Base-by-base conservation (phyloP, 2,888 invertebrate genomes). In the Carabus problematicus region DNA sequence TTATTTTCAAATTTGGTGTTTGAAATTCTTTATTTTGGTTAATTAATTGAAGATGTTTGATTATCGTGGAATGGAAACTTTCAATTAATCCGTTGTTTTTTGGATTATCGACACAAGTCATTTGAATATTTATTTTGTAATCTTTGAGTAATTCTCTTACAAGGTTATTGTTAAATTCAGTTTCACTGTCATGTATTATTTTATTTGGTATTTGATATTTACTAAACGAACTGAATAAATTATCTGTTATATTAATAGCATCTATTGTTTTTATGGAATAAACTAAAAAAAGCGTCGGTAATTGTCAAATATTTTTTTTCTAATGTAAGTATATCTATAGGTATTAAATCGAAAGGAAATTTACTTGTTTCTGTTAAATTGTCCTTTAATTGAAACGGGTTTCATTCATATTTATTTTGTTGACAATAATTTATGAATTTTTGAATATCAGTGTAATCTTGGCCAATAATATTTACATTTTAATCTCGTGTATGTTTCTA, bases 101-200 rank as follows among this genome's bases (percentile, higher is more conserved):
- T n/a, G 58, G 58, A 12, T 58, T 58, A 12, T 58, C 58, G 40
- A 58, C 58, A 58, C 58, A 12, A 39, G 58, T 58, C n/a, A 58
- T 58, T n/a, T 58, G 40, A 39, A 58, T 39, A 39, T 58, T 11
- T 11, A 58, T 58, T 40, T 58, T 58, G n/a, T 58, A 40, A 58
- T 4, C 14, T 7, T 11, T 39, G 11, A 58, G 40, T 58, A 58
- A 11, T 58, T 58, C 58, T 58, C 40, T 39, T 41, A 58, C 40
- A 39, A 58, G 14, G 11, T 58, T 58, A 41, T 58, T 58, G 14
- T 58, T 58, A 40, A 58, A 58, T 40, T 58, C 39, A 16, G 39
- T n/a, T 39, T 41, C 58, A n/a, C 40, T 58, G 40, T 58, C 29
- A 8, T 11, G 14, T 41, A 58, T 40, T 39, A 58, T 58, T 58